Evolutionary conservation across 2,888 invertebrate genomes (phyloP), one percentile per base, ranked within the genome.

Genomic region (Xanthorhoe spadicearia): DNA sequence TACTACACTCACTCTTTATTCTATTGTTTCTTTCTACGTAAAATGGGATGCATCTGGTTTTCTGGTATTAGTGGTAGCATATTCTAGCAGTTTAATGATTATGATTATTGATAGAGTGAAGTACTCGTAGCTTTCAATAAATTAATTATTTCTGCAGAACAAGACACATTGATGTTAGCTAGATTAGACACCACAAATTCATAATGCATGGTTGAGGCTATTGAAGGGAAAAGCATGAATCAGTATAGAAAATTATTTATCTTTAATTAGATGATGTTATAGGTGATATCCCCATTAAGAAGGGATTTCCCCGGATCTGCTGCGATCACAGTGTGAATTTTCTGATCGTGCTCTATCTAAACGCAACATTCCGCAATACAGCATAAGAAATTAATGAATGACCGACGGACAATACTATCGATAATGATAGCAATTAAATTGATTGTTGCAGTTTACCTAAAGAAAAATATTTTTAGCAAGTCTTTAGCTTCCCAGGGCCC

Each of bases 1-100:
- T 15, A 4, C 8, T 10, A 58, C 69, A 66, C 56, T 61, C 64
- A 60, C 51, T 54, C 53, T 35, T 23, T 15, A 51, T 23, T 38
- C n/a, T 4, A 15, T 23, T 48, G 2, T 49, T 50, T 55, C 35
- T 38, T 57, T 61, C 52, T 61, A 13, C 35, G 50, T 50, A 58
- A 50, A 35, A 32, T 32, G n/a, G 6, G 17, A 48, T 57, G 28
- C 28, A 46, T 43, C 23, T 3, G n/a, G 46, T 7, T 48, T 48
- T 18, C 17, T 46, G 23, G 32, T 9, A 23, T 23, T 23, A n/a
- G 23, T 23, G n/a, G n/a, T n/a, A n/a, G n/a, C n/a, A n/a, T n/a
- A n/a, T n/a, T n/a, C n/a, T n/a, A n/a, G n/a, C n/a, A n/a, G n/a
- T n/a, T n/a, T n/a, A n/a, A n/a, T n/a, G n/a, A n/a, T n/a, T n/a